Conservation (phyloP, 1,140 invertebrate genomes). For the Hylaeus anthracinus region DNA sequence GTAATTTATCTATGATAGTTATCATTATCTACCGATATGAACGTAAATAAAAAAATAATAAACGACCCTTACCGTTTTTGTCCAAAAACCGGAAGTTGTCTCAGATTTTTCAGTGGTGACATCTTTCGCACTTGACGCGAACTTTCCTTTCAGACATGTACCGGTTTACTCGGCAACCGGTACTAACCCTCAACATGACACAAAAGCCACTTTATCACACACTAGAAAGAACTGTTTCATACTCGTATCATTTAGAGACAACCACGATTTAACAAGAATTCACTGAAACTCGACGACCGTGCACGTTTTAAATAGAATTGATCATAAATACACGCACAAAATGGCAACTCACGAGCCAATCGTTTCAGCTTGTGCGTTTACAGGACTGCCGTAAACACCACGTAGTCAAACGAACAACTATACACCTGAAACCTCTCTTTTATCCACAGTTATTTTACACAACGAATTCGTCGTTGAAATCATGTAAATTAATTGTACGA, state of each 20-base stretch:
- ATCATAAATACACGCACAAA: slow-evolving; percentile 26
- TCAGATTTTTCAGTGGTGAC: slow-evolving; percentile 21
- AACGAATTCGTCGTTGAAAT: neutral
- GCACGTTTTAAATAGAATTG: neutral
- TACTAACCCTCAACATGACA: slow-evolving; percentile 38
- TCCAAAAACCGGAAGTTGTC: slow-evolving; percentile 34
- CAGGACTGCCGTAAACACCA: slow-evolving; percentile 34
- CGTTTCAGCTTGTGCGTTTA: slow-evolving; percentile 43
- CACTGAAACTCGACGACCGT: slow-evolving; percentile 1
- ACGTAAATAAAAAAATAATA: slow-evolving; percentile 3
- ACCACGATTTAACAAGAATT: neutral
- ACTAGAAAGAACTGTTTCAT: slow-evolving; percentile 20
- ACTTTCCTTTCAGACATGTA: slow-evolving; percentile 28
- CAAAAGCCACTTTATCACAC: slow-evolving; percentile 11
- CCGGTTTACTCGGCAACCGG: slow-evolving; percentile 48
- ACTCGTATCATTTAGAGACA: neutral
- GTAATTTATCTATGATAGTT: neutral
- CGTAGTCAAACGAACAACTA: slow-evolving; percentile 13
- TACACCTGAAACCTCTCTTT: neutral
- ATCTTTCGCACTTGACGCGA: slow-evolving; percentile 24
- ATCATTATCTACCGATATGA: neutral
- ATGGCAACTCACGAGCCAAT: slow-evolving; percentile 32
- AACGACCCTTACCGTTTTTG: slow-evolving; percentile 35
- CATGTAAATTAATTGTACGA: neutral
- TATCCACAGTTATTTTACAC: accelerated